Evolutionary conservation across 2,113 vertebrate species (phyloP), one percentile per base, ranked within the genome.

Genomic region (Petrocephalus microphthalmus): DNA sequence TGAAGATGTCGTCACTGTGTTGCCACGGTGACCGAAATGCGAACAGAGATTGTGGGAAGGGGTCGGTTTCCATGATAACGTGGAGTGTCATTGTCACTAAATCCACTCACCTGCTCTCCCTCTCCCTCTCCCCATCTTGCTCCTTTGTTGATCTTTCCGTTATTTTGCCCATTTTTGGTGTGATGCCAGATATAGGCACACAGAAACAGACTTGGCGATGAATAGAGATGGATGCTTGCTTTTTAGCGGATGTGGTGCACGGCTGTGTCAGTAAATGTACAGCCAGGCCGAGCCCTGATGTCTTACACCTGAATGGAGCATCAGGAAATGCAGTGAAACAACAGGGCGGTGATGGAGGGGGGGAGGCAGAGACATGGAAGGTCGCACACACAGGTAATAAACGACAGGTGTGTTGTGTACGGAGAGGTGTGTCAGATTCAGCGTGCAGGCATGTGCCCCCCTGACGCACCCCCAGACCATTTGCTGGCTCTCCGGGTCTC

Each of bases 1-100:
- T 94, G 93, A 93, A 94, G 95, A 95, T 96, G 95, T 96, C 95
- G 96, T 96, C 94, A 92, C 87, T 91, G 33, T 42, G 95, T 97
- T 94, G 93, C 96, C 93, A 94, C 94, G 95, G 96, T 95, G 95
- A 97, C 96, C 53, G 2, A 90, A 94, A 92, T 51, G 92, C 87
- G 29, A 83, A 87, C 64, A 25, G 85, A 89, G 86, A 60, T 86
- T 88, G 78, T 53, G 84, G 85, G 87, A 86, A 57, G 85, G 82
- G 85, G 89, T 85, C 25, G 49, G 94, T 94, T 94, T 93, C 93
- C 92, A 93, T 95, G 93, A 89, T 93, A 91, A 91, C 92, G 92
- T 94, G 92, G 92, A 78, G 92, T 93, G 92, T 92, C 91, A 92
- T 94, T 93, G 92, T 91, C 90, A 90, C 87, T 83, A 87, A 49